Base-by-base conservation (phyloP, 2,797 vertebrate genomes). In the Kryptolebias ocellatus region DNA sequence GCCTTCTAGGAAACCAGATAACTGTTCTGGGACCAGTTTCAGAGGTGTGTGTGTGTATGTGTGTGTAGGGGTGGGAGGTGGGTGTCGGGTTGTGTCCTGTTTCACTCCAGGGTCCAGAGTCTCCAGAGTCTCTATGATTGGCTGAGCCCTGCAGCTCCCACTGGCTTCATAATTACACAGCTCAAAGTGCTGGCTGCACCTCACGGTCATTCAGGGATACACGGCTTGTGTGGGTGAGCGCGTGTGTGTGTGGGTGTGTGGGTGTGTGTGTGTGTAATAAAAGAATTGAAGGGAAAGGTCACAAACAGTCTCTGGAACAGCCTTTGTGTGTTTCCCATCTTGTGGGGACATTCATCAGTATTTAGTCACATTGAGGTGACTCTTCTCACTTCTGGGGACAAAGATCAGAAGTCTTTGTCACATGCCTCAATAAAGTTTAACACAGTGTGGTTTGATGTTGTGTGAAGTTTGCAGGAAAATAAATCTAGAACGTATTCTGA, bases 151-250 rank as follows among this genome's bases (percentile, higher is more conserved):
- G 56, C 62, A 70, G 69, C 72, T 70, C 55, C 74, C 63, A 58
- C 60, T 11, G 57, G 57, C 56, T 70, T 62, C 49, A 62, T 79
- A 68, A 76, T 68, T 60, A 68, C 59, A 44, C 44, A 45, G 45
- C 31, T 54, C 59, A 66, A 58, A 45, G 55, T 15, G 15, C 44
- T 56, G 67, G 63, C 63, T 50, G 34, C 39, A 66, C 20, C 42
- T 66, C 42, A 0, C 62, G 72, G 76, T 86, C 80, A 77, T 74
- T 53, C 80, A 61, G 87, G 84, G 83, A 71, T 60, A 81, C 28
- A 12, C 15, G 7, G 46, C 53, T 53, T 34, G 24, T 60, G 51
- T 51, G 57, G 53, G 57, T 57, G 70, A 49, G 27, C 45, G 67
- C 34, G 56, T n/a, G 61, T 49, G 53, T 53, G 62, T 51, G 20